Base-by-base conservation (phyloP, 2,797 vertebrate species). In the Xenops minutus region DNA sequence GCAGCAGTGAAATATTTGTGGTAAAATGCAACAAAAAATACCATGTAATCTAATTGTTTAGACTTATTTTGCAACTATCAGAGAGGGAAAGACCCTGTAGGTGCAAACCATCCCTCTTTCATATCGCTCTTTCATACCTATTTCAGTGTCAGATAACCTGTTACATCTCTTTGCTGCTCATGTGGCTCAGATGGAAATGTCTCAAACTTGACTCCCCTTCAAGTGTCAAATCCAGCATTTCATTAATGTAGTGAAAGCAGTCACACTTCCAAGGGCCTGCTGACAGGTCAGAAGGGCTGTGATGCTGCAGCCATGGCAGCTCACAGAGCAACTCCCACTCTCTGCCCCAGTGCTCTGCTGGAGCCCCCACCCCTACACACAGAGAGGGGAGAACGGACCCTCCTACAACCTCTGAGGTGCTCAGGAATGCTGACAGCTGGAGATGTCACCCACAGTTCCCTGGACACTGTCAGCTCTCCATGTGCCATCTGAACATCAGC, bases 381-480 rank as follows among this genome's bases (percentile, higher is more conserved):
- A 29, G 32, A 54, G 27, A 1, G 7, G 59, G 48, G 43, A 64
- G 76, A n/a, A 32, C n/a, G 36, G 66, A 27, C 29, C 10, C 10
- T 4, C 59, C 55, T 37, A 51, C 1, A 7, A 7, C 5, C 59
- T 11, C 24, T n/a, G 29, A 13, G 32, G 29, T 12, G 84, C 52
- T 44, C 48, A 55, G 64, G 18, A 52, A 49, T 37, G 27, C 68
- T 90, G 67, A 48, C 14, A 52, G 43, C 26, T 19, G 79, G 37
- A 72, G 32, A 4, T 12, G 66, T 3, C 49, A 55, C 63, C 63
- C 0, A 0, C 0, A 0, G 30, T 14, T 17, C 37, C 44, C 37
- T 29, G 62, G 54, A 16, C 30, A 20, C n/a, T 6, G 21, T 29
- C 75, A 92, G 72, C 59, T n/a, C 51, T 59, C 11, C 1, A 0